Conservation (phyloP, 2,113 vertebrate species). For the Narcine bancroftii region DNA sequence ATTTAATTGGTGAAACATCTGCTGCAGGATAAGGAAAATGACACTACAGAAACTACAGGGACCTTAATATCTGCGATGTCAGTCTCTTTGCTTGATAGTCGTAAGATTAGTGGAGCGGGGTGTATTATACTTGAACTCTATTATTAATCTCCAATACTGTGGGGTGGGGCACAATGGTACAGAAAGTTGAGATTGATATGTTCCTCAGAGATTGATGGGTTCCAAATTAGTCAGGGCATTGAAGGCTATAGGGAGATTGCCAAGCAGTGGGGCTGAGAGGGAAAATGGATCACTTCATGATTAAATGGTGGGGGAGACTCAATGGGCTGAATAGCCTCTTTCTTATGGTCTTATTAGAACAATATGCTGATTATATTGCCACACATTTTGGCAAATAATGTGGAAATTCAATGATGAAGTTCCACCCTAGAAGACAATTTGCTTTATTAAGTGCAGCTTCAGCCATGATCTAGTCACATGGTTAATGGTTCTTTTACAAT, state of each 20-base stretch:
- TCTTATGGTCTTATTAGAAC: too few relatives aligned
- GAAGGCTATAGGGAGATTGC: too few relatives aligned
- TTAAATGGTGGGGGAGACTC: too few relatives aligned
- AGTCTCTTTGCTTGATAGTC: too few relatives aligned
- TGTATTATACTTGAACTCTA: background rate
- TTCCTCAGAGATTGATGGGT: too few relatives aligned
- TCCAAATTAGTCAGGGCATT: too few relatives aligned
- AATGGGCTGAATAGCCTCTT: too few relatives aligned
- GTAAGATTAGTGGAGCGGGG: background rate
- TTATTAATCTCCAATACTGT: background rate
- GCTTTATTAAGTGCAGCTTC: background rate
- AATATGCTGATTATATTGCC: background rate
- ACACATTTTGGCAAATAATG: background rate
- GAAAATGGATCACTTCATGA: too few relatives aligned
- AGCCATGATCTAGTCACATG: background rate
- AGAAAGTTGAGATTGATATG: too few relatives aligned
- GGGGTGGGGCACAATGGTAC: too few relatives aligned
- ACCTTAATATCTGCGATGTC: too few relatives aligned
- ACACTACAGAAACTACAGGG: background rate
- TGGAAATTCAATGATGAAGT: background rate
- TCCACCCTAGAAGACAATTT: background rate
- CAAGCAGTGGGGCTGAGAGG: too few relatives aligned
- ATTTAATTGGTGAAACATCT: background rate
- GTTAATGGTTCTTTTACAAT: background rate
- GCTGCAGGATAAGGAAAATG: background rate